Percentiles rank a stretch among this genome's conserved stretches.
phyloP scores from a whole-genome alignment of 2,888 invertebrate species.

The Pteria penguin region DNA sequence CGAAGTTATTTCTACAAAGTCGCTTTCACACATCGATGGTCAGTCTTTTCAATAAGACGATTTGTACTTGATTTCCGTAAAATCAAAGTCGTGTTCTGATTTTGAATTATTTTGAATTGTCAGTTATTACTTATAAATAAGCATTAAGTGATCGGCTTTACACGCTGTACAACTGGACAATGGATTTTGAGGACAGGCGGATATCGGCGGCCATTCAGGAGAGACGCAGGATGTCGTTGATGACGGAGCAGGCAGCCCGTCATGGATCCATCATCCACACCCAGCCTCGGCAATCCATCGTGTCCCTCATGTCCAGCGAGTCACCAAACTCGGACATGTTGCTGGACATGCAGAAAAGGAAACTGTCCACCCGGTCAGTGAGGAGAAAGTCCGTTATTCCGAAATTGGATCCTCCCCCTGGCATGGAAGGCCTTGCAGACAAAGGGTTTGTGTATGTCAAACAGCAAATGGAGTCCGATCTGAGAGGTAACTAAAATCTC shows the following conservation, averaged over 20 bases:
- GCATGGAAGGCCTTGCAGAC: conserved; percentile 52
- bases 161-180: too few relatives aligned
- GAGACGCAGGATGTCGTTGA: conserved; percentile 8
- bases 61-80: too few relatives aligned
- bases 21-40: too few relatives aligned
- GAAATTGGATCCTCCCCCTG: conserved; percentile 54
- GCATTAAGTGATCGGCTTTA: too few relatives aligned
- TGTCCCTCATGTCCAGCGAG: conserved; percentile 15
- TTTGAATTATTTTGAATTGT: too few relatives aligned
- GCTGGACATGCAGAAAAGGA: conserved; percentile 33
- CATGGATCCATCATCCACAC: conserved; percentile 17
- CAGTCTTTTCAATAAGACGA: too few relatives aligned
- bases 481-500: too few relatives aligned
- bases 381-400: conserved; percentile 56
- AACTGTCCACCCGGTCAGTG: conserved; percentile 5
- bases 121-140: too few relatives aligned
- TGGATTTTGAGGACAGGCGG: conserved; percentile 11
- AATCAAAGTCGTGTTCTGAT: too few relatives aligned
- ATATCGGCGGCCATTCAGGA: conserved; percentile 16
- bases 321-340: conserved; percentile 36
- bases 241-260: conserved; percentile 9
- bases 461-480: conserved; percentile 59
- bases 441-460: conserved; percentile 51
- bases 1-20: too few relatives aligned
- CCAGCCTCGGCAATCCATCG: conserved; percentile 22